These are phyloP conservation scores for Steatornis caripensis DNA, from an alignment of 2,113 vertebrate genomes.

Conservation along the genomic window DNA sequence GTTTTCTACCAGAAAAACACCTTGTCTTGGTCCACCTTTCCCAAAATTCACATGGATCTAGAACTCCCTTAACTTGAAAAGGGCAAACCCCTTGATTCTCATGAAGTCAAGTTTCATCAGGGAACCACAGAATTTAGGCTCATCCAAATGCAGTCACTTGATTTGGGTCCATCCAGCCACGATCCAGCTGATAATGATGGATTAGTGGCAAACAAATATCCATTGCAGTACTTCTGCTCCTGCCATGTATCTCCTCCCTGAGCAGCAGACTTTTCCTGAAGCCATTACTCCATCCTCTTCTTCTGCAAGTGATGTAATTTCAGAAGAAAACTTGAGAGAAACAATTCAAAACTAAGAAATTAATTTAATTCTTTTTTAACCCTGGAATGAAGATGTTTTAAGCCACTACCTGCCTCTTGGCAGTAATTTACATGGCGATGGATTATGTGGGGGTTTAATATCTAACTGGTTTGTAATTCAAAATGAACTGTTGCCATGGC, in stretches of 20 bases:
- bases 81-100: background rate
- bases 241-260: background rate
- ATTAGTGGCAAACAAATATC: background rate
- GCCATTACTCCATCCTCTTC: background rate
- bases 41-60: background rate
- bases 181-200: no score
- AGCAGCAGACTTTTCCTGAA: background rate
- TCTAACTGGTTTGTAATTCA: background rate
- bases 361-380: background rate
- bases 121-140: background rate
- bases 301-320: background rate
- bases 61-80: background rate
- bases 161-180: background rate
- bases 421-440: background rate
- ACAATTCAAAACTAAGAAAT: background rate
- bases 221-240: background rate
- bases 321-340: background rate
- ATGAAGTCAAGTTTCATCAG: background rate
- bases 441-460: background rate
- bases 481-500: constrained; percentile 27
- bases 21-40: background rate
- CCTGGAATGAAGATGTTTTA: background rate
- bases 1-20: background rate
- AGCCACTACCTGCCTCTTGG: background rate
- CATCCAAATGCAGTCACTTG: background rate